Base-by-base conservation (phyloP, 2,797 vertebrate species). In the Botia kubotai region DNA sequence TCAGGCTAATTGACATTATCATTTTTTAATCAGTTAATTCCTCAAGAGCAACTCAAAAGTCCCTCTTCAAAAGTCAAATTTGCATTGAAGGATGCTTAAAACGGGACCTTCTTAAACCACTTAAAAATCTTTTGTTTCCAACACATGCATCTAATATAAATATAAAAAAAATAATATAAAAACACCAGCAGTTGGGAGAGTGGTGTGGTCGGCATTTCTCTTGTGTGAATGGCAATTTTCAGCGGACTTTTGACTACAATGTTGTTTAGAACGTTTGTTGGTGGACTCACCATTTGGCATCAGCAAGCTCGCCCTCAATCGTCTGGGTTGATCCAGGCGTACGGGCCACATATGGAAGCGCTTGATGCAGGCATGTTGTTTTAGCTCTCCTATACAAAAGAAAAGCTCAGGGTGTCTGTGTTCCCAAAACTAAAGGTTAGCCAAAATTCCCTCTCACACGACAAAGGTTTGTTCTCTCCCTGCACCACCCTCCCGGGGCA, bases 311-410 rank as follows among this genome's bases (percentile, higher is more conserved):
- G 39, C 79, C 77, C 73, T 67, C 73, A 72, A 21, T 69, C 70
- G 43, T 80, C 72, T 84, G 84, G 81, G 86, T 87, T 89, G 86
- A 87, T 86, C 84, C 69, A 78, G 85, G 87, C 75, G 89, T 90
- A 86, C 48, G 60, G 67, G 26, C 84, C 92, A 89, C 93, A 94
- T 89, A 93, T 94, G 90, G 93, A 94, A 95, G 91, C 82, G 58
- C 89, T 93, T 91, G 87, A 87, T 87, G 87, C 72, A 58, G 88
- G 89, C 90, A 90, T 90, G 89, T 87, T 93, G 91, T 92, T 92
- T 88, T 90, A 91, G 91, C 87, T 90, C 84, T 89, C 86, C 86
- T 43, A 76, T 90, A 72, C 84, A 77, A 86, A 82, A 81, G 68
- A 87, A 85, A 84, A 87, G 86, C 88, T 84, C 80, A 85, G 85